phyloP scores from a whole-genome alignment of 2,797 vertebrate species.

The Eulemur albifrons region DNA sequence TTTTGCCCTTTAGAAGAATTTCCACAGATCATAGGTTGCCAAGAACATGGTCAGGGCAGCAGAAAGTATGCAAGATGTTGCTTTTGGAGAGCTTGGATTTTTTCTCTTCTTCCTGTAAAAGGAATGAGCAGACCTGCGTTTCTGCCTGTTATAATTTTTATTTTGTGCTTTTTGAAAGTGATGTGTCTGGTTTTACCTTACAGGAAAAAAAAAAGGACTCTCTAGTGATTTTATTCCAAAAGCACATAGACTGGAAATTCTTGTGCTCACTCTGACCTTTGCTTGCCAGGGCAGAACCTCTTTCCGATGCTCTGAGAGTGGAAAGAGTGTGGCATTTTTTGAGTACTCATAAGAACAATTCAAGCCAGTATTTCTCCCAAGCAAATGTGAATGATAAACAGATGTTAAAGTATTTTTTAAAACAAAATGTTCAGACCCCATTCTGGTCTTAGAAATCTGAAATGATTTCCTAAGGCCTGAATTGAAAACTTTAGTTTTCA shows the following conservation, averaged over 20 bases:
- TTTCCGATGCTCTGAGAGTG: conserved; percentile 32
- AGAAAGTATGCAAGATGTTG: conserved; percentile 61
- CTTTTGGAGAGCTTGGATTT: conserved; percentile 47
- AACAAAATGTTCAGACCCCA: conserved; percentile 11
- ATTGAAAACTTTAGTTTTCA: conserved; percentile 25
- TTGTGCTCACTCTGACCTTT: conserved; percentile 39
- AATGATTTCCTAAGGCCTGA: background rate
- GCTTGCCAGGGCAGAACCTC: conserved; percentile 4
- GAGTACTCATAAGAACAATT: conserved; percentile 10
- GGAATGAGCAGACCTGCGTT: conserved; percentile 31
- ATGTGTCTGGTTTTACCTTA: background rate
- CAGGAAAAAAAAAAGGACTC: conserved; percentile 6
- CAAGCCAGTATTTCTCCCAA: conserved; percentile 24
- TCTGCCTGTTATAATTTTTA: conserved; percentile 31
- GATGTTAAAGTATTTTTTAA: background rate
- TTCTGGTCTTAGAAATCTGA: conserved; percentile 29
- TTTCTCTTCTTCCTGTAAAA: conserved; percentile 21
- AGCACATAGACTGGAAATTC: conserved; percentile 52
- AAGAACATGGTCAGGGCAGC: conserved; percentile 61
- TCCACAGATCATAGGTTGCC: conserved; percentile 65
- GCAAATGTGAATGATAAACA: conserved; percentile 22
- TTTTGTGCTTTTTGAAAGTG: conserved; percentile 16
- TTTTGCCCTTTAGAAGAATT: conserved; percentile 74
- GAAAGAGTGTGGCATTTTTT: conserved; percentile 50
- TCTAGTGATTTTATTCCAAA: conserved; percentile 51